Evolutionary conservation across 37 sponge, comb jelly and placozoan genomes (phyloP).

Genomic region (Ephydatia muelleri): DNA sequence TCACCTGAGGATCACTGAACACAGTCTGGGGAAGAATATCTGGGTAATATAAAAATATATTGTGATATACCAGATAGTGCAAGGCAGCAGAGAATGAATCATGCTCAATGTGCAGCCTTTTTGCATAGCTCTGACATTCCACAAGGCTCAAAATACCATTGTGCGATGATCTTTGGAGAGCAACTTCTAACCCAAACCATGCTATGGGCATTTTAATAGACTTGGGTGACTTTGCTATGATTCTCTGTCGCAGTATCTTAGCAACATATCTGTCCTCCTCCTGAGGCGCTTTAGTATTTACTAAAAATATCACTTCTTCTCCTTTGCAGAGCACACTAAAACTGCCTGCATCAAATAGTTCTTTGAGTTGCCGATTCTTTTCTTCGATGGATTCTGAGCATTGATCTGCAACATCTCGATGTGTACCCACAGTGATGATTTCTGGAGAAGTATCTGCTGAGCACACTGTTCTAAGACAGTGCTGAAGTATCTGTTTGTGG

Average conservation of each 20-base stretch:
- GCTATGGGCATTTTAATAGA: slow-evolving; percentile 9
- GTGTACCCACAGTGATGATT: slow-evolving; percentile 7
- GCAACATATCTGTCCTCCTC: background rate
- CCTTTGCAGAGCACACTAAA: background rate
- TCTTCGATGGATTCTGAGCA: slow-evolving; percentile 11
- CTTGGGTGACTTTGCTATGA: background rate
- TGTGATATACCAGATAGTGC: background rate
- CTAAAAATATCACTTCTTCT: slow-evolving; percentile 14
- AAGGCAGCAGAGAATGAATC: too few species aligned
- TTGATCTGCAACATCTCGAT: background rate
- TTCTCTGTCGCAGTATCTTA: background rate
- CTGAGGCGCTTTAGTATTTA: slow-evolving; percentile 20
- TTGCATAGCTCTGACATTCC: too few species aligned
- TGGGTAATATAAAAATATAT: background rate
- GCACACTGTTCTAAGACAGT: slow-evolving; percentile 7
- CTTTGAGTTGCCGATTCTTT: slow-evolving; percentile 2
- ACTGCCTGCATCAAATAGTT: background rate
- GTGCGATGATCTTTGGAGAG: background rate
- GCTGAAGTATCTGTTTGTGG: slow-evolving; percentile 9
- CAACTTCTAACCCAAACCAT: slow-evolving; percentile 5
- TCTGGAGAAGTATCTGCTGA: background rate
- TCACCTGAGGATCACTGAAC: slow-evolving; percentile 4
- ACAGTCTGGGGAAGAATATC: background rate
- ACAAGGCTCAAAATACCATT: slow-evolving; percentile 5
- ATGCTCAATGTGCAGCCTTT: too few species aligned